phyloP scores from a whole-genome alignment of 2,113 vertebrate genomes.

The Arvicanthis niloticus region DNA sequence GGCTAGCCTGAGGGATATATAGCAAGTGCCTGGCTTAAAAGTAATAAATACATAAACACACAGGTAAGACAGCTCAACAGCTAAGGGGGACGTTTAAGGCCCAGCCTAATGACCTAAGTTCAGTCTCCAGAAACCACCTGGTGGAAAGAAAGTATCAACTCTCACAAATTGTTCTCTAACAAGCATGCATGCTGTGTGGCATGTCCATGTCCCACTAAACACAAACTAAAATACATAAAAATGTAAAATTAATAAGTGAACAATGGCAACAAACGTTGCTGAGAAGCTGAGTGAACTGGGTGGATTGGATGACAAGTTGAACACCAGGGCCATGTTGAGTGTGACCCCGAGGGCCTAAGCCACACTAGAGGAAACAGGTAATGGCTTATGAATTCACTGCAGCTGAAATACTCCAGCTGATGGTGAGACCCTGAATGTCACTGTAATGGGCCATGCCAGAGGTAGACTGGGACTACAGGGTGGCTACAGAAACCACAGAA shows the following conservation, averaged over 20 bases:
- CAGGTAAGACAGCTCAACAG: neutral
- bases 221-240: neutral
- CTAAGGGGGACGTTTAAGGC: neutral
- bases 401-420: neutral
- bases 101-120: neutral
- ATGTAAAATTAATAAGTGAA: neutral
- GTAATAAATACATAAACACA: neutral
- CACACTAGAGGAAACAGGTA: neutral
- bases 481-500: neutral
- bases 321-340: neutral
- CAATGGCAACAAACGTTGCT: too few species aligned
- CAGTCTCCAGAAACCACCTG: neutral
- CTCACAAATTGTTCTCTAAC: neutral
- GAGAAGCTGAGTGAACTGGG: rapidly evolving
- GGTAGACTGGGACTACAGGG: neutral
- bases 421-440: neutral
- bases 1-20: neutral
- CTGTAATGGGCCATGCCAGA: neutral
- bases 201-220: neutral
- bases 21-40: neutral
- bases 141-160: neutral
- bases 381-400: neutral
- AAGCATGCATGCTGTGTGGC: neutral
- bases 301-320: neutral
- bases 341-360: neutral